Evolutionary conservation across 2,113 vertebrate genomes (phyloP), one percentile per base, ranked within the genome.

Genomic region (Thymallus thymallus): DNA sequence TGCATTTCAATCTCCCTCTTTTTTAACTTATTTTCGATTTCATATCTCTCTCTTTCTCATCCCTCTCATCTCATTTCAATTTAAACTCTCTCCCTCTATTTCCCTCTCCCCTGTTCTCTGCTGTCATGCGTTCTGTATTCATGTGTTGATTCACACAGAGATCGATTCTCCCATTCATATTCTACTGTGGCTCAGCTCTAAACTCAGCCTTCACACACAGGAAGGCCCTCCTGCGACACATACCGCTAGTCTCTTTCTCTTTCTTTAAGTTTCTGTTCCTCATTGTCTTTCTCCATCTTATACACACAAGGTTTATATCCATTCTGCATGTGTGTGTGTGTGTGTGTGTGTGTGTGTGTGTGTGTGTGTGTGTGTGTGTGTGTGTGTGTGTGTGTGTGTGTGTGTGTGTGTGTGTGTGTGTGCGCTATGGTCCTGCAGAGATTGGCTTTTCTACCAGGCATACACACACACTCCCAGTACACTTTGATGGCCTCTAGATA

Each of bases 81-180:
- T 3, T 14, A 51, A 12, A 67, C 6, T 41, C 9, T 41, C 29
- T 29, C 48, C 41, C n/a, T 62, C 41, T 10, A 41, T 51, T 14
- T 23, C 22, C n/a, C 67, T 69, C 64, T 69, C 67, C 22, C 22
- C 29, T 26, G 30, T 9, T 51, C 67, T 73, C 65, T 76, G 68
- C 56, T 48, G 72, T 70, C 35, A 41, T 41, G 35, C 9, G 71
- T 80, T 89, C 74, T 81, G 86, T 84, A 84, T 89, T 89, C 58
- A 76, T 76, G 76, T 16, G 22, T 68, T 30, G 81, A 80, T 66
- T 78, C 76, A 72, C 72, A 56, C 35, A 73, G 71, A 66, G 76
- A 91, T 86, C 65, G 13, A 89, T 88, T 75, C 67, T 72, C 71
- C 73, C 79, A 35, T 35, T 35, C 7, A 35, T 41, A 82, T 87